phyloP scores from a whole-genome alignment of 2,797 vertebrate species.

The Tauraco hartlaubi region DNA sequence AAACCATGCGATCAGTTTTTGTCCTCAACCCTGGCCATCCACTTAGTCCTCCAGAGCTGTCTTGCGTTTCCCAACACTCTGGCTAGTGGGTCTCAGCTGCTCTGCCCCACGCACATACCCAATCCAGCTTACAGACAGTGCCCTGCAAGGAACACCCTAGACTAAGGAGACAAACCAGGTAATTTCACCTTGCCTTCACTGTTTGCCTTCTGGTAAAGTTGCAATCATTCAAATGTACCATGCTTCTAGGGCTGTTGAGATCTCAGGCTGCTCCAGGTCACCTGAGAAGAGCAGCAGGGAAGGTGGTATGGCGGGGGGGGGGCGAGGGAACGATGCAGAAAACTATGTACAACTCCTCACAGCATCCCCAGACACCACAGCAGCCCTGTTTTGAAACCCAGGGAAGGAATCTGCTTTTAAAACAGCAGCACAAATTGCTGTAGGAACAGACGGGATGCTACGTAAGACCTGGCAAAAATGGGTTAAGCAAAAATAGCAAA shows the following conservation, averaged over 20 bases:
- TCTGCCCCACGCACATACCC: neutral
- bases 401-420: neutral
- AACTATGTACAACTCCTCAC: neutral
- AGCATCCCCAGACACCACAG: neutral
- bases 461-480: neutral
- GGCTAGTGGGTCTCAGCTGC: neutral
- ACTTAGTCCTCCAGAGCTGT: conserved; percentile 45
- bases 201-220: neutral
- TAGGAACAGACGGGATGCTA: fast-evolving
- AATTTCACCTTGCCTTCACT: neutral
- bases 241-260: neutral
- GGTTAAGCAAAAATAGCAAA: conserved; percentile 55
- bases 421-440: neutral
- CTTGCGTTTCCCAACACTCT: neutral
- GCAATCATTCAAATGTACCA: neutral
- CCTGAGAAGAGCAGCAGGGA: neutral
- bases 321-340: neutral
- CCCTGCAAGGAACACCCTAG: neutral
- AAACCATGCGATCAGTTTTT: neutral
- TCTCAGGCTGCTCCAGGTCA: neutral
- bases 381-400: neutral
- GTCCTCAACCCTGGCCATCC: conserved; percentile 7
- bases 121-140: neutral
- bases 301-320: fast-evolving
- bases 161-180: neutral